Base-by-base conservation (phyloP, 2,113 vertebrate species). In the Chionodraco myersi region DNA sequence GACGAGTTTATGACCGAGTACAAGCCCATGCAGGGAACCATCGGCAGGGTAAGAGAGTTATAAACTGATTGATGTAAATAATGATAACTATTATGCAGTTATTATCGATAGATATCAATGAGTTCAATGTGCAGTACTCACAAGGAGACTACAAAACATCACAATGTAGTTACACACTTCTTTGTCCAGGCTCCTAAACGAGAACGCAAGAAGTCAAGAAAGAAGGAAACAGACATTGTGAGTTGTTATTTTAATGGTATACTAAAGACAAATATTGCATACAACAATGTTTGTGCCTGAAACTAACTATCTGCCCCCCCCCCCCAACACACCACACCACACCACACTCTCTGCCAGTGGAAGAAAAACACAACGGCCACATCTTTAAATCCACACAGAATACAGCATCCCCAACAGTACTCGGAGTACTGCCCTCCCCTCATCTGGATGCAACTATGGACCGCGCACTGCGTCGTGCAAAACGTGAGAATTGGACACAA, bases 391-490 rank as follows among this genome's bases (percentile, higher is more conserved):
- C 97, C 0, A 98, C 98, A 0, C 98, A 99, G 41, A n/a, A n/a
- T 99, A 99, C 91, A 99, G 97, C 93, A 99, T 99, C 75, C 98
- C 97, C 72, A 99, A 99, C 97, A 0, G n/a, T 99, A 98, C 94
- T 99, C 98, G 92, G 98, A 99, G 94, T 97, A 94, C 93, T 99
- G 98, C 85, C 97, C 72, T 99, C 98, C 7, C 95, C 95, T 99
- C 89, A 99, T 99, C 93, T 99, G 98, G 98, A 99, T 99, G 94
- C n/a, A n/a, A n/a, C n/a, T n/a, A 99, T 99, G 98, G 98, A 99
- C 92, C 95, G 96, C 7, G 98, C 98, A n/a, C 70, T 98, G 96
- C 80, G 98, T 99, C 86, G n/a, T 99, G 98, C 93, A 99, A 98
- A 95, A 95, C 80, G 98, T 99, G 94, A 98, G 97, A 60, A 21